These are phyloP conservation scores for Psittacara wagleri DNA, from an alignment of 2,113 vertebrate genomes.

Conservation along the genomic window DNA sequence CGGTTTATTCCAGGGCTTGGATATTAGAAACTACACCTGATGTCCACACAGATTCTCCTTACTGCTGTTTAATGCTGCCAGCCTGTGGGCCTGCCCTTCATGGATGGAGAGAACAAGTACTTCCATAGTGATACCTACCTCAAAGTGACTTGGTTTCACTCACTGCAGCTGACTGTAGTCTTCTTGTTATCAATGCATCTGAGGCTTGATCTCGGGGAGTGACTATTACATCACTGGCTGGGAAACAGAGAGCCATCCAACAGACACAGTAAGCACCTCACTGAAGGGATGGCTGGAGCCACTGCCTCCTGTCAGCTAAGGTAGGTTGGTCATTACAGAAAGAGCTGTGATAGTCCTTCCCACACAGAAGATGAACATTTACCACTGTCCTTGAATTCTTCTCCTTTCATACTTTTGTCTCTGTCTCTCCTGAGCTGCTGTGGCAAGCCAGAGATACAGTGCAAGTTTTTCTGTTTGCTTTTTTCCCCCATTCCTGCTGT, in stretches of 20 bases:
- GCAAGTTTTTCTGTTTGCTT: not conserved
- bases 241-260: not conserved
- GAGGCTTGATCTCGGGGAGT: not conserved
- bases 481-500: not conserved
- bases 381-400: not conserved
- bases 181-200: not conserved
- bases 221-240: not conserved
- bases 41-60: not conserved
- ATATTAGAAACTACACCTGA: not conserved
- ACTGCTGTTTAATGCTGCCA: not conserved
- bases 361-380: not conserved
- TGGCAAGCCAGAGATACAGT: not conserved
- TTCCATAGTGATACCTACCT: not conserved
- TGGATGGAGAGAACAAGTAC: not conserved
- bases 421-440: not conserved
- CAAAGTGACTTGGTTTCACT: not conserved
- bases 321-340: not conserved
- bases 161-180: not conserved
- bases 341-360: not conserved
- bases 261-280: not conserved
- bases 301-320: not conserved
- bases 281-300: accelerated
- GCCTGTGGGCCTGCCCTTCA: not conserved
- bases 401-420: not conserved
- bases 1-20: not conserved